Base-by-base conservation (phyloP, 2,888 invertebrate species). In the Lysandra coridon region DNA sequence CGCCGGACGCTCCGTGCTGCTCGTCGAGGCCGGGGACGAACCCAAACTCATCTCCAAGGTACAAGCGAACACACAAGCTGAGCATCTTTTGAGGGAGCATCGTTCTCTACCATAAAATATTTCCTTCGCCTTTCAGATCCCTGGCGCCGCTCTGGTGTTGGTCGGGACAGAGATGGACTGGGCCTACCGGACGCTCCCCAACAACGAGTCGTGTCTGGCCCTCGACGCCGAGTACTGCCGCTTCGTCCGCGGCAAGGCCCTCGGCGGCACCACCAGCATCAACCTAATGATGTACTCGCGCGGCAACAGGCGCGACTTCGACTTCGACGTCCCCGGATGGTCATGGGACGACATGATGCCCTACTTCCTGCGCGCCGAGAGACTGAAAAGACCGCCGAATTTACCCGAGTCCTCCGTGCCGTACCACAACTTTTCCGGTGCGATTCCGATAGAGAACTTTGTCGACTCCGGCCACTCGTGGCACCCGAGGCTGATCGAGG, bases 271-370 rank as follows among this genome's bases (percentile, higher is more conserved):
- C 81, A 89, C 91, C 78, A 86, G 86, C 83, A 89, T 89, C 83
- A 92, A 92, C 85, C 87, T 88, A 83, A 91, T 92, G 91, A 82
- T 91, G 81, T 91, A 91, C 84, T 85, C 86, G 1, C 88, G 92
- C 53, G 92, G 92, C 2, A 88, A 87, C 80, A 85, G 84, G 0
- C 75, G 10, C 0, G 92, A 92, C 84, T 91, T 88, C 79, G 84
- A 86, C 14, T 85, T 87, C 33, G 79, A 81, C 76, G 79, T 88
- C 23, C 82, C 88, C 1, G 91, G 88, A 10, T 92, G 92, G 92
- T 82, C 84, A 53, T 91, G 89, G 89, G 78, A 84, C 0, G 88
- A 90, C 44, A 79, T 92, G 1, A 80, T 86, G 80, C 91, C 91
- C 0, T 91, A 90, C 81, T 90, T 92, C 78, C 83, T 92, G 0